phyloP scores from a whole-genome alignment of 2,888 invertebrate species.

The Nysson spinosus region DNA sequence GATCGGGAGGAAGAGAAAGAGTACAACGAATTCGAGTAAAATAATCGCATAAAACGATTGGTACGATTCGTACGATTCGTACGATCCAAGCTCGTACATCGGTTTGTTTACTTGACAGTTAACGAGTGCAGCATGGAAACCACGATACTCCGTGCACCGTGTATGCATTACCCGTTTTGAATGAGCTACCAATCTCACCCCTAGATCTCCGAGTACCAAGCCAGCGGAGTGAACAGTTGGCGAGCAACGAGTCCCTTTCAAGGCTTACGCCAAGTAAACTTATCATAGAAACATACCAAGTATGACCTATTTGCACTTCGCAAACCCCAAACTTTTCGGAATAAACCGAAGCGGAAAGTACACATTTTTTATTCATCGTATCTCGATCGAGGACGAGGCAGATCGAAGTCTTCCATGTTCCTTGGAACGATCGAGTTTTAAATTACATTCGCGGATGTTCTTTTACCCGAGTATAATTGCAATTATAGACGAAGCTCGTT shows the following conservation, averaged over 20 bases:
- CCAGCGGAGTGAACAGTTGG: conserved; percentile 50
- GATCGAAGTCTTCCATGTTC: too few relatives aligned
- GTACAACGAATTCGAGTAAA: too few relatives aligned
- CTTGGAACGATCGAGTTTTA: too few relatives aligned
- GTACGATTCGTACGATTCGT: conserved; percentile 29
- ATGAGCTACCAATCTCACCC: conserved; percentile 57
- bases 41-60: too few relatives aligned
- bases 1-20: conserved; percentile 3
- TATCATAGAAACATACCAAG: conserved; percentile 41
- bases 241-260: conserved; percentile 45
- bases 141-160: conserved; percentile 43
- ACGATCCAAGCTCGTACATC: conserved; percentile 34
- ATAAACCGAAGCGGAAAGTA: conserved; percentile 24
- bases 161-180: conserved; percentile 62
- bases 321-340: conserved; percentile 28
- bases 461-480: too few relatives aligned
- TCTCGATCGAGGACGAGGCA: too few relatives aligned
- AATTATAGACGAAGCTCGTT: too few relatives aligned
- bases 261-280: conserved; percentile 49
- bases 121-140: conserved; percentile 49
- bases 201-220: conserved; percentile 47
- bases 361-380: conserved; percentile 44
- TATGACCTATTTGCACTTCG: conserved; percentile 55
- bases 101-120: conserved; percentile 53
- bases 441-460: too few relatives aligned